These are phyloP conservation scores for Tokudaia tokunoshimensis DNA, from an alignment of 2,797 vertebrate species.

Conservation along the genomic window DNA sequence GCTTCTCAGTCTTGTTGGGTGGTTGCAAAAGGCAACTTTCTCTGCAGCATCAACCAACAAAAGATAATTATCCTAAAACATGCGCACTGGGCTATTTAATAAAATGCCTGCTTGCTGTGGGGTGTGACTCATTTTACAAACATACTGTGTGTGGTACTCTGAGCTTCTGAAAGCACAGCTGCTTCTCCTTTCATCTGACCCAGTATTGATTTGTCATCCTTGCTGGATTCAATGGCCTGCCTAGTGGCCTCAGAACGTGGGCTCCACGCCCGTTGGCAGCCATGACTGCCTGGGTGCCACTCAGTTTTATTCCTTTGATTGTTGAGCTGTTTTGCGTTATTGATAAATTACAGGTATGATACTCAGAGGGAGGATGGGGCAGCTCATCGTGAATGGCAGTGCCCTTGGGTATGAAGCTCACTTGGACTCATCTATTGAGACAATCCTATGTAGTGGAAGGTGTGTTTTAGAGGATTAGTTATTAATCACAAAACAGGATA, in stretches of 20 bases:
- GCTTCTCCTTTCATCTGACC: conserved; percentile 53
- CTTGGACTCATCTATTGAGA: conserved; percentile 64
- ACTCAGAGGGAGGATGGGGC: conserved; percentile 62
- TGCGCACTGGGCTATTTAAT: background rate
- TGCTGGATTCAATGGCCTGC: conserved; percentile 59
- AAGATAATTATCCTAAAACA: conserved; percentile 38
- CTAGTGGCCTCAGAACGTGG: conserved; percentile 53
- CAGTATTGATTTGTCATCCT: conserved; percentile 46
- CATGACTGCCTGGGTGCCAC: conserved; percentile 62
- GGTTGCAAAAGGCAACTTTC: conserved; percentile 29
- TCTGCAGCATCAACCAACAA: conserved; percentile 24
- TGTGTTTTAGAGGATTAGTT: conserved; percentile 75
- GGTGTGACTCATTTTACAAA: background rate
- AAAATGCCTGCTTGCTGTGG: background rate
- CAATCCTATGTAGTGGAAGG: conserved; percentile 62
- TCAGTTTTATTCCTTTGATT: conserved; percentile 76
- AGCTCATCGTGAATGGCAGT: conserved; percentile 41
- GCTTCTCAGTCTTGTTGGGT: background rate
- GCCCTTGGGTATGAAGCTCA: conserved; percentile 19
- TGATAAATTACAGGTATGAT: conserved; percentile 76
- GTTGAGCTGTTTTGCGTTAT: conserved; percentile 71
- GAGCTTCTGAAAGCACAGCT: conserved; percentile 61
- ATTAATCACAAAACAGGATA: conserved; percentile 73
- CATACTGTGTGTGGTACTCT: background rate
- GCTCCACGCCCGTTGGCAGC: conserved; percentile 66